A percentile compares a stretch with the other conserved stretches of the same genome.
phyloP scores from a whole-genome alignment of 35 echinoderm and acorn worm species.

The Antedon bifida region DNA sequence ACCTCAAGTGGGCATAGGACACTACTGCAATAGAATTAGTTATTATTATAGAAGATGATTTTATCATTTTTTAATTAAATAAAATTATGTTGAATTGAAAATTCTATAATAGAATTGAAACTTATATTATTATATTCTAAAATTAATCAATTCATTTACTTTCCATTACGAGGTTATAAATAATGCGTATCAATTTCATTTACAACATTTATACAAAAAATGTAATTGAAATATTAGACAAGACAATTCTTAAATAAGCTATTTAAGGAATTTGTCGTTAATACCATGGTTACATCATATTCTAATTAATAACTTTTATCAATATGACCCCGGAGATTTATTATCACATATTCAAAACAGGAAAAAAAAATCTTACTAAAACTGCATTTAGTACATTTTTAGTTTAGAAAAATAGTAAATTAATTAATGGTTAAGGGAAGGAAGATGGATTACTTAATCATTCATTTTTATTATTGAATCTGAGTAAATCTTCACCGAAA shows the following conservation, averaged over 20 bases:
- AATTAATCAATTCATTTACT: too few species aligned
- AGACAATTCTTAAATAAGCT: not conserved
- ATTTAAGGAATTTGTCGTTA: not conserved
- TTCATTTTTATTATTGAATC: not conserved
- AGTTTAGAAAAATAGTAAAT: not conserved
- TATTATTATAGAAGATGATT: too few species aligned
- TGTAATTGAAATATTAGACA: not conserved
- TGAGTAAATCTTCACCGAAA: not conserved
- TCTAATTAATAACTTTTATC: not conserved
- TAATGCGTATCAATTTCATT: not conserved
- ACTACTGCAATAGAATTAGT: too few species aligned
- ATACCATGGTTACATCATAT: not conserved
- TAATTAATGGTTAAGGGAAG: not conserved
- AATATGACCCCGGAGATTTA: not conserved
- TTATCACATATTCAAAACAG: not conserved
- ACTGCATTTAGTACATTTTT: not conserved
- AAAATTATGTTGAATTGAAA: too few species aligned
- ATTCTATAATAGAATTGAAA: too few species aligned
- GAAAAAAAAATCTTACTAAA: not conserved
- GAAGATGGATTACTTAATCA: not conserved
- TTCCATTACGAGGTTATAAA: too few species aligned
- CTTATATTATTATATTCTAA: too few species aligned
- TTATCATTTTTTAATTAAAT: too few species aligned
- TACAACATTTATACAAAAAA: not conserved
- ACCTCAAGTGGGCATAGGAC: too few species aligned